Conservation (phyloP, 2,888 invertebrate genomes). For the Peribatodes rhomboidaria region DNA sequence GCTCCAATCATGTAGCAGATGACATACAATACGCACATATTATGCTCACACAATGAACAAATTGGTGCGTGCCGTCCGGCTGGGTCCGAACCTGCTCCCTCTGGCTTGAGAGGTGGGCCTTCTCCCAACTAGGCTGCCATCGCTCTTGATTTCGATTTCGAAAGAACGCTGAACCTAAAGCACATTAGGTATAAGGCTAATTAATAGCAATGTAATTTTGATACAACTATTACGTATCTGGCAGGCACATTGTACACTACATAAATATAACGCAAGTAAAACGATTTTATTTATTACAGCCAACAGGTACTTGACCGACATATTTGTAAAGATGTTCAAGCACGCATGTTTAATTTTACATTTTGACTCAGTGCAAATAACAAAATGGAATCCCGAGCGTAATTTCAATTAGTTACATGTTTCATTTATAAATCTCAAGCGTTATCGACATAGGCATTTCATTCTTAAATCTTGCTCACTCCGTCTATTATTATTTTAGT, state of each 20-base stretch:
- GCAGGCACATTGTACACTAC: background rate
- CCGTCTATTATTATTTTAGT: constrained; percentile 24
- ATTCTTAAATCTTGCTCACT: constrained; percentile 38
- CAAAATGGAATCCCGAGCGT: constrained; percentile 15
- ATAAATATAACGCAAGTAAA: background rate
- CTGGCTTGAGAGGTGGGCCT: no score
- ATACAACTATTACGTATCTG: no score
- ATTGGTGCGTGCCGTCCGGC: no score
- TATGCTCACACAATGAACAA: no score
- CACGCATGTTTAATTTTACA: constrained; percentile 29
- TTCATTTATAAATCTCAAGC: constrained; percentile 31
- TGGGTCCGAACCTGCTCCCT: no score
- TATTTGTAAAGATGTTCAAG: constrained; percentile 23
- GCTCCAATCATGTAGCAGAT: no score
- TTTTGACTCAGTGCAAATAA: constrained; percentile 23
- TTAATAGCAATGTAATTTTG: no score
- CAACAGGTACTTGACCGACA: constrained; percentile 29
- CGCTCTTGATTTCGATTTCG: no score
- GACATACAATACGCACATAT: no score
- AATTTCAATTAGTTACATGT: constrained; percentile 27
- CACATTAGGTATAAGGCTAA: no score
- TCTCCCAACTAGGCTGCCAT: no score
- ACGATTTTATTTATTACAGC: constrained; percentile 9
- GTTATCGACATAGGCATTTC: constrained; percentile 25
- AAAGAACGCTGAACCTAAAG: no score